Conservation (phyloP, 2,888 invertebrate genomes). For the Eristalinus sepulchralis region DNA sequence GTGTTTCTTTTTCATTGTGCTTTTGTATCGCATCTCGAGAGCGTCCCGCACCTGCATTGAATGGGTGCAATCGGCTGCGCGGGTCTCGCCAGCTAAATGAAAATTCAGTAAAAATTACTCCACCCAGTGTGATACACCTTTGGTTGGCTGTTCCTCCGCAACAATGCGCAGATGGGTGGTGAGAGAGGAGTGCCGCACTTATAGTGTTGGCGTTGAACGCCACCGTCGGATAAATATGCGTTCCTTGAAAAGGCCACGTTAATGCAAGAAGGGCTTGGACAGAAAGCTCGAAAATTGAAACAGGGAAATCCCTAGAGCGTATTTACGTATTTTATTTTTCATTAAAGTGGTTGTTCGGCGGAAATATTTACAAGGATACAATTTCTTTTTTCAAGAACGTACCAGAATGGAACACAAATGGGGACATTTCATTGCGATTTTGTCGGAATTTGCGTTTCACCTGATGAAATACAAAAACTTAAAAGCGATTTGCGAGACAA, state of each 20-base stretch:
- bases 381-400: too few relatives aligned
- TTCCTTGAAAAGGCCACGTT: constrained; percentile 30
- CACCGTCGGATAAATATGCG: background rate
- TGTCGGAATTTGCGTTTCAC: too few relatives aligned
- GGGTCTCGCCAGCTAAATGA: constrained; percentile 31
- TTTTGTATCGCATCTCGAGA: background rate
- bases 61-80: constrained; percentile 54
- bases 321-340: constrained; percentile 30
- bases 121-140: background rate
- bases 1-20: background rate
- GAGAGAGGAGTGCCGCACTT: background rate
- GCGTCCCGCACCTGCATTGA: constrained; percentile 1
- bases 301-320: constrained; percentile 32
- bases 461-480: too few relatives aligned
- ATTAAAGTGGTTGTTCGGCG: background rate
- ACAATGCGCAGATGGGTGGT: background rate
- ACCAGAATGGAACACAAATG: too few relatives aligned
- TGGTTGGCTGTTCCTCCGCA: background rate
- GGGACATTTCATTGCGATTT: too few relatives aligned
- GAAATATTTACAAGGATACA: too few relatives aligned
- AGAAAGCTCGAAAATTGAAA: constrained; percentile 45
- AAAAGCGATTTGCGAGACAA: too few relatives aligned
- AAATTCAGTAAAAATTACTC: constrained; percentile 39
- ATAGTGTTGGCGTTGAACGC: constrained; percentile 16
- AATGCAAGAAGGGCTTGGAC: constrained; percentile 31